These are phyloP conservation scores for Leptonema lineaticorne DNA, from an alignment of 1,140 invertebrate species.

Conservation along the genomic window DNA sequence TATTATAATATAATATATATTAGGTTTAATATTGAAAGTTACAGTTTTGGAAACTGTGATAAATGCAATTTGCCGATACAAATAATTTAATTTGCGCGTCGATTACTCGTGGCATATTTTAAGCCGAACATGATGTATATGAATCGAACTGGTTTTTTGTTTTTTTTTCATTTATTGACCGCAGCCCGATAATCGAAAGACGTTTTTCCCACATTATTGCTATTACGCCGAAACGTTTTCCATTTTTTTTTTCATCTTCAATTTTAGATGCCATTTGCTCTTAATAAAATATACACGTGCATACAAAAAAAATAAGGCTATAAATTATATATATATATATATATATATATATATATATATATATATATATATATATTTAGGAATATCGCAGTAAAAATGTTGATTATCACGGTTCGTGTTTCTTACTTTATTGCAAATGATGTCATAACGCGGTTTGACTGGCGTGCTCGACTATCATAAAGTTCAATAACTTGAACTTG, in stretches of 20 bases:
- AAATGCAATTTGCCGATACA: neutral
- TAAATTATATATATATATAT: no score
- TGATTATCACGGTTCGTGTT: neutral
- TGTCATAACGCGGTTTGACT: conserved; percentile 5
- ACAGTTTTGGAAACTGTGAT: no score
- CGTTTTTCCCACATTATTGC: neutral
- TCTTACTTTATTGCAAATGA: neutral
- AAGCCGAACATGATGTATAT: neutral
- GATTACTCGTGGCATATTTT: neutral
- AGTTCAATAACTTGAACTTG: conserved; percentile 18
- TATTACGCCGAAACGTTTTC: neutral
- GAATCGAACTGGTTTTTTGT: neutral
- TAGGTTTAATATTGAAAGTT: no score
- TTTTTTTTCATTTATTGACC: neutral
- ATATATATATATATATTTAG: no score
- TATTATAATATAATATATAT: no score
- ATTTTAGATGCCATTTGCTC: neutral
- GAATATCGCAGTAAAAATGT: neutral
- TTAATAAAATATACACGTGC: no score
- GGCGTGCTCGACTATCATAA: neutral
- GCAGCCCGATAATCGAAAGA: neutral
- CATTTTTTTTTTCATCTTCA: neutral
- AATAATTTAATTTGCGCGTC: neutral
- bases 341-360: no score
- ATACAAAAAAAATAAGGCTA: no score